These are phyloP conservation scores for Eupithecia insigniata DNA, from an alignment of 2,888 invertebrate genomes.

Conservation along the genomic window DNA sequence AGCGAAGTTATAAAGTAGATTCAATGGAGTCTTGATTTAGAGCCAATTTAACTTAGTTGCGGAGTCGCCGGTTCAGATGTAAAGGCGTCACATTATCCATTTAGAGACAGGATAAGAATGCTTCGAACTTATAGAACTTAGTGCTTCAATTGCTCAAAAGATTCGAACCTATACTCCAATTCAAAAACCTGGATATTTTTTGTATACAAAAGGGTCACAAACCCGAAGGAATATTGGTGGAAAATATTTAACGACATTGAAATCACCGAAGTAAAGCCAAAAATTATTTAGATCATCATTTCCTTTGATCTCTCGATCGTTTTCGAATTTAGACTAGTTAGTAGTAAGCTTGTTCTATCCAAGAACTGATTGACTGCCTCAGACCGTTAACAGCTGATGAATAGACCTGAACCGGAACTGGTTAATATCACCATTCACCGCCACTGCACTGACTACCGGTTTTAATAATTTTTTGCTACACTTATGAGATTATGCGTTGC, in stretches of 20 bases:
- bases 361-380: neutral
- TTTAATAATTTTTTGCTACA: too few relatives aligned
- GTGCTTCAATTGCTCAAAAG: conserved; percentile 2
- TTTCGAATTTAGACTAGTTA: too few relatives aligned
- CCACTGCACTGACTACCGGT: neutral
- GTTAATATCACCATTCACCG: neutral
- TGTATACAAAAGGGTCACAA: too few relatives aligned
- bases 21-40: conserved; percentile 58
- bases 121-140: conserved; percentile 18
- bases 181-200: too few relatives aligned
- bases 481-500: too few relatives aligned
- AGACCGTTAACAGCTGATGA: neutral
- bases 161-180: neutral
- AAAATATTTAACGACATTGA: too few relatives aligned
- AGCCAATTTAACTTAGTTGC: conserved; percentile 61
- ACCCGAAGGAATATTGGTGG: too few relatives aligned
- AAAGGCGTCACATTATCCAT: conserved; percentile 28
- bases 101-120: conserved; percentile 26
- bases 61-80: conserved; percentile 47
- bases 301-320: too few relatives aligned
- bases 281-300: too few relatives aligned
- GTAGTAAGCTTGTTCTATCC: too few relatives aligned
- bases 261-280: too few relatives aligned
- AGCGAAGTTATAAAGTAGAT: conserved; percentile 40
- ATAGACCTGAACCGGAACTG: neutral